Base-by-base conservation (phyloP, 1,140 invertebrate species). In the Onthophagus taurus region DNA sequence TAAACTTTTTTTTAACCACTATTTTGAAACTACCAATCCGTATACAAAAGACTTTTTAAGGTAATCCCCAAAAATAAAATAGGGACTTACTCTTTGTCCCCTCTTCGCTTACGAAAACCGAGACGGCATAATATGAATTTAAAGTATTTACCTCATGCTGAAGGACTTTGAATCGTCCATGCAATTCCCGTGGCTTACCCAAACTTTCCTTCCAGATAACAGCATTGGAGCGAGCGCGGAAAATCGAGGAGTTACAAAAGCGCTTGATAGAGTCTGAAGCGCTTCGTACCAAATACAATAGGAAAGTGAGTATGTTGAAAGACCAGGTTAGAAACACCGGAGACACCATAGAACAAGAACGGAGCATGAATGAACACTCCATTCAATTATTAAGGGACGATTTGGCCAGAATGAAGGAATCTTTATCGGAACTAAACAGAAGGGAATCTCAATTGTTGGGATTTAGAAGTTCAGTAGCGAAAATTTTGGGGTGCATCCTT, bases 211-310 rank as follows among this genome's bases (percentile, higher is more conserved):
- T 58, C 12, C 55, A 88, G 84, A 85, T 88, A 52, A 80, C 83
- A 11, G 78, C 85, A 4, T 54, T 90, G 48, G 86, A 90, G 63
- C 70, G 83, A 14, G 84, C 81, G 0, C 70, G 84, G 23, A 89
- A 88, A 67, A 78, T 89, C 45, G 85, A 90, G 58, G 85, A 89
- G 37, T 65, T 89, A 1, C 81, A 88, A 51, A 83, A 83, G 61
- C 73, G 76, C 45, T 56, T 85, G 2, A 75, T 82, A 14, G 83
- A 85, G 53, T 78, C 77, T 16, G 83, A 87, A 61, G 68, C 82
- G 52, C 52, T 84, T 7, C 68, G 81, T 21, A 76, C 75, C 3
- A 72, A 80, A 31, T 83, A 81, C 58, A 78, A 75, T 48, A 70
- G 80, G 29, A 85, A 85, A 63, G 72, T 85, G 1, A 74, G 72